phyloP scores from a whole-genome alignment of 1,140 invertebrate species.

The Ericerus pela region DNA sequence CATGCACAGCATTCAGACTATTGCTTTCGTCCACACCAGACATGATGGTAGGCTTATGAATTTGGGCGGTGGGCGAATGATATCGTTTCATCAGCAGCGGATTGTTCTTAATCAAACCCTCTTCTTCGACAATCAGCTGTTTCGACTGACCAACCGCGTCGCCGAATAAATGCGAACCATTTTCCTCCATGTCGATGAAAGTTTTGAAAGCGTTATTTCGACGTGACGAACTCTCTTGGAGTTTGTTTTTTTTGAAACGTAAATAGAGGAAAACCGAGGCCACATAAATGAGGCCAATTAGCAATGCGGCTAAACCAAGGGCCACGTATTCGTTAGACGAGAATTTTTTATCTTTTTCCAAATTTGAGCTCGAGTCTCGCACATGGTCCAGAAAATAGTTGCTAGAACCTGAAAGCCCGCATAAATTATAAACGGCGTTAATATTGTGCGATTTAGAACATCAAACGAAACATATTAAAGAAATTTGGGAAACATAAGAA shows the following conservation, averaged over 20 bases:
- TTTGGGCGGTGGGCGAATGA: constrained; percentile 9
- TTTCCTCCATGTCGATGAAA: not conserved
- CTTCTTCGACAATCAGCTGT: constrained; percentile 10
- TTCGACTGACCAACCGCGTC: constrained; percentile 15
- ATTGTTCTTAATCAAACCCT: constrained; percentile 57
- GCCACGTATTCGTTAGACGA: constrained; percentile 12
- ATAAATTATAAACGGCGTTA: too few relatives aligned
- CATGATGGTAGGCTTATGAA: constrained; percentile 13
- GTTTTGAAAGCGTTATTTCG: constrained; percentile 5
- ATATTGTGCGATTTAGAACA: too few relatives aligned
- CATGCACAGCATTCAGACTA: not conserved
- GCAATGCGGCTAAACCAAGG: constrained; percentile 28
- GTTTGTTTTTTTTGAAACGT: constrained; percentile 40
- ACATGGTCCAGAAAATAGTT: too few relatives aligned
- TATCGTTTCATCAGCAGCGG: constrained; percentile 38
- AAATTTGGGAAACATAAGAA: too few relatives aligned
- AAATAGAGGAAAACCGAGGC: constrained; percentile 66
- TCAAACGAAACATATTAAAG: too few relatives aligned
- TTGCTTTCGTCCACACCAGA: constrained; percentile 17
- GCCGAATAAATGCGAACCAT: not conserved
- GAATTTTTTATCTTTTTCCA: constrained; percentile 18
- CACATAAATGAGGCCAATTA: constrained; percentile 66
- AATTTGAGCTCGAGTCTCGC: too few relatives aligned
- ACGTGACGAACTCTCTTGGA: not conserved
- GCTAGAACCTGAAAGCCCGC: too few relatives aligned